phyloP scores from a whole-genome alignment of 2,113 vertebrate genomes.

The Tetrao urogallus region DNA sequence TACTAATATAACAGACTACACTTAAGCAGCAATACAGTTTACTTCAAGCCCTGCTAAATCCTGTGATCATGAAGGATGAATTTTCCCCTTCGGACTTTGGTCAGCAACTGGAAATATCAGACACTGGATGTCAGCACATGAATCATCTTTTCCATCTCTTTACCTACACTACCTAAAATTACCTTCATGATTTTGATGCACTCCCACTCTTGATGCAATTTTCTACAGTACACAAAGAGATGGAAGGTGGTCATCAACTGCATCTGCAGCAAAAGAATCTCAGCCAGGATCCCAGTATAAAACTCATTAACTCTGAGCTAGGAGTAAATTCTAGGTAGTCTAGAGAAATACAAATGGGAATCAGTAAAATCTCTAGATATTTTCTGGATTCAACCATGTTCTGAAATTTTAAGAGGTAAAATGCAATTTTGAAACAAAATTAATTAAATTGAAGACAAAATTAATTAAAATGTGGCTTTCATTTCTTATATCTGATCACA shows the following conservation, averaged over 20 bases:
- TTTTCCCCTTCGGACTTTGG: neutral
- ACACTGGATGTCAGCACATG: neutral
- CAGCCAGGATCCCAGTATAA: neutral
- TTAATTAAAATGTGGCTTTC: neutral
- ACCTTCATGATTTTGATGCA: neutral
- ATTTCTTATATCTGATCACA: neutral
- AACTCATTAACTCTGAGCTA: neutral
- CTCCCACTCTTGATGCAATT: neutral
- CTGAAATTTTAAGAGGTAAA: neutral
- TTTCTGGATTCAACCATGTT: neutral
- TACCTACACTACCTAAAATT: neutral
- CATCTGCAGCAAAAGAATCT: neutral
- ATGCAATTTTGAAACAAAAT: neutral
- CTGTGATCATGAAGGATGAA: neutral
- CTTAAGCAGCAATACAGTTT: neutral
- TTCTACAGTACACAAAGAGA: neutral
- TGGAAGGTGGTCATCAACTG: neutral
- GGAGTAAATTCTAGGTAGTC: neutral
- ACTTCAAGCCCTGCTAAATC: neutral
- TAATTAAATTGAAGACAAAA: neutral
- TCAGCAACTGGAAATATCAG: neutral
- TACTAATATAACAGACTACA: neutral
- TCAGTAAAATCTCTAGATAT: neutral
- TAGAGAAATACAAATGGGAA: neutral
- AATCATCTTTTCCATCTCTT: neutral